Conservation (phyloP, 2,113 vertebrate genomes). For the Manacus vitellinus region DNA sequence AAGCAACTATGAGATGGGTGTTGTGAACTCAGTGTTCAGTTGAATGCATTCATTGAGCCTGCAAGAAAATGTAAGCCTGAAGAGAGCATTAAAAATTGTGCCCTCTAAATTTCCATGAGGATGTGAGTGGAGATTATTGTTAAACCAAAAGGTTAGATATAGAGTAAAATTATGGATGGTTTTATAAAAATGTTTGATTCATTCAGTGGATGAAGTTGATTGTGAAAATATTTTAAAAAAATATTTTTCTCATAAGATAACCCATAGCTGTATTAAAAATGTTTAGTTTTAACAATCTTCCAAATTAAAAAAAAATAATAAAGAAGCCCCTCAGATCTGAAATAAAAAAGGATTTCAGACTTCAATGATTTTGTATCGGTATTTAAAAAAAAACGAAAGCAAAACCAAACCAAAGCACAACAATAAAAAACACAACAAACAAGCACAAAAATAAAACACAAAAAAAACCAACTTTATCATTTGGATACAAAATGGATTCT, state of each 20-base stretch:
- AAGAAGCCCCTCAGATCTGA: background rate
- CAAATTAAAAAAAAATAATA: background rate
- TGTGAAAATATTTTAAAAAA: background rate
- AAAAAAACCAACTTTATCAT: background rate
- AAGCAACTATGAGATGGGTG: background rate
- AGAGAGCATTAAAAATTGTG: constrained; percentile 16
- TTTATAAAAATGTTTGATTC: background rate
- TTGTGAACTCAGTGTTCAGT: background rate
- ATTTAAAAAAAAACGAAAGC: background rate
- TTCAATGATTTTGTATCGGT: background rate
- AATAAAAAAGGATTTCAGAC: background rate
- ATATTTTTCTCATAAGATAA: background rate
- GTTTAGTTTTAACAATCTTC: background rate
- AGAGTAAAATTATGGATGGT: background rate
- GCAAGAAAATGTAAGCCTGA: background rate
- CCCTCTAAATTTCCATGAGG: background rate
- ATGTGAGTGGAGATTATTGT: background rate
- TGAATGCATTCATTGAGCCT: background rate
- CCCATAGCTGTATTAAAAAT: background rate
- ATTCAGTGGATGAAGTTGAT: background rate
- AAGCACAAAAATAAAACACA: background rate
- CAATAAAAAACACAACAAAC: background rate
- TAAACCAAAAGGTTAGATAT: background rate
- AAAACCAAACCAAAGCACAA: background rate
- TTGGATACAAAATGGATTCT: background rate